phyloP scores from a whole-genome alignment of 92 coral and sea anemone genomes.

The Parazoanthus darwini region DNA sequence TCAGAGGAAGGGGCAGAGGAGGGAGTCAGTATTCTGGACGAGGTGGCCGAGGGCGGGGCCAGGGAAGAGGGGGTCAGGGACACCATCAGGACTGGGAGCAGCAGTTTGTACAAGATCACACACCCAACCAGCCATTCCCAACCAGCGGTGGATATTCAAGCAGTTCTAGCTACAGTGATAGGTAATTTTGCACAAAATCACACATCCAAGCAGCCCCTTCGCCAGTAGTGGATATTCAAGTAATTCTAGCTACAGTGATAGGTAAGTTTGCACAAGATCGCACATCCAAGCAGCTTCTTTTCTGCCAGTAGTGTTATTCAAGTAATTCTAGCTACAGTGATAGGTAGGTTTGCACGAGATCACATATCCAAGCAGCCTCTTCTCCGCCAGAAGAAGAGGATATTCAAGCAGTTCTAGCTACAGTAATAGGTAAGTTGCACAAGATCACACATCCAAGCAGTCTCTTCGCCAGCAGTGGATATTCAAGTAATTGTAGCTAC shows the following conservation, averaged over 20 bases:
- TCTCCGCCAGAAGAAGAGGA: too few species aligned
- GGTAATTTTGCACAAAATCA: constrained; percentile 15
- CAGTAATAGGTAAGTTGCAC: neutral
- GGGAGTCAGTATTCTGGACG: constrained; percentile 49
- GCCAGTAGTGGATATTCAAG: constrained; percentile 4
- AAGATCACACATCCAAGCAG: constrained; percentile 35
- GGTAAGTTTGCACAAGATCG: neutral
- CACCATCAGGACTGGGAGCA: constrained; percentile 46
- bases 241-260: too few species aligned
- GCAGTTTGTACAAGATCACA: constrained; percentile 11
- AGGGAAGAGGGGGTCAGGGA: constrained; percentile 36
- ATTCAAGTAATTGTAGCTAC: neutral
- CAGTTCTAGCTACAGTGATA: neutral
- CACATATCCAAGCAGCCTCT: too few species aligned
- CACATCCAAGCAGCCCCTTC: constrained; percentile 37
- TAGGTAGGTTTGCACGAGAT: neutral
- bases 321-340: too few species aligned
- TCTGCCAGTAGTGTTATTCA: too few species aligned
- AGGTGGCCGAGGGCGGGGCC: constrained; percentile 47
- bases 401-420: too few species aligned
- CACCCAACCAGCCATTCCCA: constrained; percentile 37
- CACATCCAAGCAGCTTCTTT: too few species aligned
- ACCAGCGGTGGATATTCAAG: neutral
- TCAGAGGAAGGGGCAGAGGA: constrained; percentile 46
- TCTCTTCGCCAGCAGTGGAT: constrained; percentile 6